Evolutionary conservation across 2,797 vertebrate genomes (phyloP).

Genomic region (Astyanax mexicanus): DNA sequence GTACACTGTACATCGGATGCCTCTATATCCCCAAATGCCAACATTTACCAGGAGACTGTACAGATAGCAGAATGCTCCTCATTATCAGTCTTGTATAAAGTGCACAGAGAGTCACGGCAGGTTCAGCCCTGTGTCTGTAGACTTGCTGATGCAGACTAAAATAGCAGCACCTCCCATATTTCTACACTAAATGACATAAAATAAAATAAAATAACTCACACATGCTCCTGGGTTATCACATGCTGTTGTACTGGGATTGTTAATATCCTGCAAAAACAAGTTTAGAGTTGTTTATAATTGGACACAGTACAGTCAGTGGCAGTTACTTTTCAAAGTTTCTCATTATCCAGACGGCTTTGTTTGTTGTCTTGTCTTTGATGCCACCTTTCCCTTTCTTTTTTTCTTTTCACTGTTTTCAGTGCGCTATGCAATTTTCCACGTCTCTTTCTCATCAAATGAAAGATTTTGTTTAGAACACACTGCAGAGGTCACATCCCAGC

Average conservation of each 20-base stretch:
- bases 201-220: too few species aligned
- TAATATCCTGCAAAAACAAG: too few species aligned
- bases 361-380: neutral
- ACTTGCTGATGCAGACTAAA: neutral
- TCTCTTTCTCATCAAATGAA: neutral
- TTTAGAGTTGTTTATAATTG: too few species aligned
- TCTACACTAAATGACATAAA: too few species aligned
- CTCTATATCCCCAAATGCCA: neutral
- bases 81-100: neutral
- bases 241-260: too few species aligned
- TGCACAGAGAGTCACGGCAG: neutral
- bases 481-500: neutral
- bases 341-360: too few species aligned
- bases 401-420: neutral
- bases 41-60: neutral
- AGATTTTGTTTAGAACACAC: constrained; percentile 3
- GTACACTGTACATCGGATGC: neutral
- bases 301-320: too few species aligned
- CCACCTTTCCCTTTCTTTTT: neutral
- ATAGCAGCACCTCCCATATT: neutral
- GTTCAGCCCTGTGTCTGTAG: neutral
- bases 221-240: too few species aligned
- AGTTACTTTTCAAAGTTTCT: neutral
- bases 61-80: neutral
- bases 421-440: constrained; percentile 1